phyloP scores from a whole-genome alignment of 2,888 invertebrate genomes.

The Eristalinus sepulchralis region DNA sequence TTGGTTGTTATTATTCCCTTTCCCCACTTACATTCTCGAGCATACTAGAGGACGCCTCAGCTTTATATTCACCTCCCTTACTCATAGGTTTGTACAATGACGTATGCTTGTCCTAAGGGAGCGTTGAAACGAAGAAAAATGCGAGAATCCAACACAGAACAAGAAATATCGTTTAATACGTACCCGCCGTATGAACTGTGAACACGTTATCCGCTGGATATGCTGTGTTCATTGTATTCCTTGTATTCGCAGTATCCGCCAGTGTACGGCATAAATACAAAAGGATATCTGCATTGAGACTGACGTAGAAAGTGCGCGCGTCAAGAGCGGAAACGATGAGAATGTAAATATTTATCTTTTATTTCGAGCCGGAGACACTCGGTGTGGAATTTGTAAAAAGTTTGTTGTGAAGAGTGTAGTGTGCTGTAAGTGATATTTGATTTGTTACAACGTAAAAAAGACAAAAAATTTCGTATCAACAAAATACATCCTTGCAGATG shows the following conservation, averaged over 20 bases:
- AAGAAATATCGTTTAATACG: slow-evolving; percentile 18
- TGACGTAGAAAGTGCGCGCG: slow-evolving; percentile 30
- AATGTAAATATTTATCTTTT: slow-evolving; percentile 64
- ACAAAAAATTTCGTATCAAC: slow-evolving; percentile 1
- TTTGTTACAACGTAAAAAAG: slow-evolving; percentile 36
- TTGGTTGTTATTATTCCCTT: neutral
- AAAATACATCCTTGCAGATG: neutral
- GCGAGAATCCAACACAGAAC: slow-evolving; percentile 8
- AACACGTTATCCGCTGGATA: neutral
- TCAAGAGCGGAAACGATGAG: slow-evolving; percentile 38
- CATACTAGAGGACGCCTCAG: neutral
- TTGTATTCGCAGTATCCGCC: slow-evolving; percentile 11
- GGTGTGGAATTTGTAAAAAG: slow-evolving; percentile 2
- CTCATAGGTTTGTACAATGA: slow-evolving; percentile 14
- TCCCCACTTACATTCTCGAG: neutral
- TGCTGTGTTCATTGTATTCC: slow-evolving; percentile 2
- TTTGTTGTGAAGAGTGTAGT: neutral
- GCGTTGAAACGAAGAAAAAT: neutral
- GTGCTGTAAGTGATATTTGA: slow-evolving; percentile 48
- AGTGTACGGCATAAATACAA: slow-evolving; percentile 19
- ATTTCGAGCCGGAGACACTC: neutral
- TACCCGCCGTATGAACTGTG: neutral
- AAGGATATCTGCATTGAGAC: slow-evolving; percentile 48
- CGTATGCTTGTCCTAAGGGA: slow-evolving; percentile 53
- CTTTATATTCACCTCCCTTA: neutral